phyloP scores from a whole-genome alignment of 2,113 vertebrate genomes.

The Phoenicopterus ruber region DNA sequence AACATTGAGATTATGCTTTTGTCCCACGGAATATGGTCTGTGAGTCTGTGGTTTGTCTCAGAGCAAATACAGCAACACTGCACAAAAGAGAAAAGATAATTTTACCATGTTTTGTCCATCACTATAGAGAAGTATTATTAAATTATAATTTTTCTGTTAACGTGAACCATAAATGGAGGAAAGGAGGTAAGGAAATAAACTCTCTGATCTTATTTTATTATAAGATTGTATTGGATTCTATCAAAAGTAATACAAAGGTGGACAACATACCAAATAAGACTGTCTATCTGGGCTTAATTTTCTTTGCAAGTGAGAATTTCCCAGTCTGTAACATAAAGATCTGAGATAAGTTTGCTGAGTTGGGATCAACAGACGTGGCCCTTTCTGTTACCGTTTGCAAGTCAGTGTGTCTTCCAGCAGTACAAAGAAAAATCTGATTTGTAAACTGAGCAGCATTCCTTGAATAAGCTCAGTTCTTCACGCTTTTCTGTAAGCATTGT shows the following conservation, averaged over 20 bases:
- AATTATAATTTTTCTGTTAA: not conserved
- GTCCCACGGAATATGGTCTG: rapidly evolving
- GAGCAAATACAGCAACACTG: not conserved
- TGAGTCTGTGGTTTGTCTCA: not conserved
- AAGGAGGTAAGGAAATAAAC: not conserved
- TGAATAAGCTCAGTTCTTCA: not conserved
- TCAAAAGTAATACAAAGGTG: not conserved
- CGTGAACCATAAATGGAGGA: not conserved
- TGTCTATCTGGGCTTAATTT: not conserved
- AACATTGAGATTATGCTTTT: not conserved
- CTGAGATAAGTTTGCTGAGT: not conserved
- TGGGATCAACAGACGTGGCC: not conserved
- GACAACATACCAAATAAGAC: not conserved
- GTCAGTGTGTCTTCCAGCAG: not conserved
- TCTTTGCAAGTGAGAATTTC: not conserved
- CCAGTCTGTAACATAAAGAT: not conserved
- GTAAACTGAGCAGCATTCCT: not conserved
- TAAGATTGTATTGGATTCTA: not conserved
- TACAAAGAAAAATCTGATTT: not conserved
- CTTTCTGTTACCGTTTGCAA: not conserved
- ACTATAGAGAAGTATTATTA: not conserved
- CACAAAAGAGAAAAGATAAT: not conserved
- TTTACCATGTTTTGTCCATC: not conserved
- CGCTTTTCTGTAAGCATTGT: not conserved
- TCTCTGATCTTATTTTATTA: not conserved